Percentiles rank a stretch among this genome's conserved stretches.
Evolutionary conservation across 2,113 vertebrate genomes (phyloP).

Genomic region (Heteronetta atricapilla): DNA sequence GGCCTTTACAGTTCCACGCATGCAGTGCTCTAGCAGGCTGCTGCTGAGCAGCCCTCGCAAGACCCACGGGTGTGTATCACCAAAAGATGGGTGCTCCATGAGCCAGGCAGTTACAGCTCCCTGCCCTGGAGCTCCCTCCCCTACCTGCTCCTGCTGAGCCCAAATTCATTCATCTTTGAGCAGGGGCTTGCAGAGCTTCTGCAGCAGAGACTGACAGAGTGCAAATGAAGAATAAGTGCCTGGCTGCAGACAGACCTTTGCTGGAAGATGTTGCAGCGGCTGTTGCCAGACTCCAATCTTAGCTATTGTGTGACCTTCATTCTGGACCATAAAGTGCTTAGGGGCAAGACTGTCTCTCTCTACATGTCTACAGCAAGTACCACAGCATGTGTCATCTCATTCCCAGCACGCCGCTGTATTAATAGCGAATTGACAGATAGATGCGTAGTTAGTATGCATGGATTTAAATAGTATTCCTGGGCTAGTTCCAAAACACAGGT

Average conservation of each 20-base stretch:
- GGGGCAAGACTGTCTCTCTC: neutral
- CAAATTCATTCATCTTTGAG: neutral
- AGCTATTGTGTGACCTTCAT: neutral
- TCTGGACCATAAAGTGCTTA: neutral
- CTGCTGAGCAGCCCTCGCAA: neutral
- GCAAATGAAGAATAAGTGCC: neutral
- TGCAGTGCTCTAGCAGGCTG: neutral
- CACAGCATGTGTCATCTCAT: neutral
- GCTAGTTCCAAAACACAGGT: slow-evolving; percentile 46
- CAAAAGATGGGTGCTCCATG: neutral
- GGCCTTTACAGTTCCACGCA: neutral
- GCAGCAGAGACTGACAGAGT: neutral
- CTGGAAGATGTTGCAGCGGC: neutral
- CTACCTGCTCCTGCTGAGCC: neutral
- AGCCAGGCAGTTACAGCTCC: neutral
- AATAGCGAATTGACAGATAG: neutral
- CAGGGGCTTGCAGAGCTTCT: neutral
- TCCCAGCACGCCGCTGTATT: neutral
- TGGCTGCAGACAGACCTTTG: neutral
- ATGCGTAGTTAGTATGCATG: neutral
- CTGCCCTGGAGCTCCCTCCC: neutral
- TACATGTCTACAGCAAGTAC: neutral
- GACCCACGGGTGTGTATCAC: fast-evolving
- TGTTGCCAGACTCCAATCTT: neutral
- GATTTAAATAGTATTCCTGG: slow-evolving; percentile 6